Evolutionary conservation across 2,888 invertebrate genomes (phyloP).

Genomic region (Synergus umbraculus): DNA sequence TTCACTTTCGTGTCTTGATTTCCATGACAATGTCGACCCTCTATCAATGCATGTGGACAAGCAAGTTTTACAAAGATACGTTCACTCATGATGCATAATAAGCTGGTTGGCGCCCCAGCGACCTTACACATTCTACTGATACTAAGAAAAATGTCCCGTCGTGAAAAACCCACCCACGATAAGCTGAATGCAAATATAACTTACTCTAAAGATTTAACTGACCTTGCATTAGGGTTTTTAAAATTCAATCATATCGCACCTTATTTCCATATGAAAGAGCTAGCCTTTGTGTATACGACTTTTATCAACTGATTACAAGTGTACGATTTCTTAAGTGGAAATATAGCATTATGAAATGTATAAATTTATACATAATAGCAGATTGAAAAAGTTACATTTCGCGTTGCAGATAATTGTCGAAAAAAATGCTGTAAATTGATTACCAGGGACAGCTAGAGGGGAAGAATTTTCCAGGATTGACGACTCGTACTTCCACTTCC

Average conservation of each 20-base stretch:
- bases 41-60: conserved; percentile 40
- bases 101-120: conserved; percentile 26
- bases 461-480: conserved; percentile 37
- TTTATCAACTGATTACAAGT: conserved; percentile 2
- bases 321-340: not conserved
- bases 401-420: not conserved
- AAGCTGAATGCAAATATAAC: conserved; percentile 7
- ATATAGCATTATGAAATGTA: not conserved
- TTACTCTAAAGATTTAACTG: conserved; percentile 6
- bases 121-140: not conserved
- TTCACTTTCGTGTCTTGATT: conserved; percentile 38
- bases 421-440: conserved; percentile 2
- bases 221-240: conserved; percentile 10
- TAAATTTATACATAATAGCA: conserved; percentile 2
- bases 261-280: conserved; percentile 19
- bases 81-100: conserved; percentile 36
- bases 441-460: conserved; percentile 3
- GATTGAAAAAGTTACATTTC: not conserved
- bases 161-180: conserved; percentile 31
- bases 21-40: conserved; percentile 46
- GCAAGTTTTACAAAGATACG: conserved; percentile 33
- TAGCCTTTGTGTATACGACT: not conserved
- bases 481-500: conserved; percentile 20
- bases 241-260: conserved; percentile 17
- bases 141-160: not conserved